Evolutionary conservation across 92 coral and sea anemone species (phyloP).

Genomic region (Pocillopora grandis): DNA sequence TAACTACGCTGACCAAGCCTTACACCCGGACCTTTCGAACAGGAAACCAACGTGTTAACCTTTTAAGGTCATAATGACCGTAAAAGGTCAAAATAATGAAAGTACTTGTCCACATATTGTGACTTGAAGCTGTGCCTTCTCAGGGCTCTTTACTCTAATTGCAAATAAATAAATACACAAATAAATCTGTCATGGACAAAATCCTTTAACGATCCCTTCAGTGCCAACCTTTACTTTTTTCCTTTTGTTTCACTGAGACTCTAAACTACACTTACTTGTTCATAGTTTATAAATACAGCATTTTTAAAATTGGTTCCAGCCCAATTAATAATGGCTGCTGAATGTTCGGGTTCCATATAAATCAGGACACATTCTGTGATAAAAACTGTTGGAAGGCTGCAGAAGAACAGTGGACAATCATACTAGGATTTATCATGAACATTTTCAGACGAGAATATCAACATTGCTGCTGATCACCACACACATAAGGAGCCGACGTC

Average conservation of each 20-base stretch:
- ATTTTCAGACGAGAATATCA: neutral
- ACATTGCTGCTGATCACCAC: neutral
- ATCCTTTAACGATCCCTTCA: neutral
- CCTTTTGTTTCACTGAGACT: neutral
- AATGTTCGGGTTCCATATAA: slow-evolving; percentile 83
- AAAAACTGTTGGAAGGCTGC: slow-evolving; percentile 89
- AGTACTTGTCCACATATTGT: too few relatives aligned
- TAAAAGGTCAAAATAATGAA: too few relatives aligned
- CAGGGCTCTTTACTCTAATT: too few relatives aligned
- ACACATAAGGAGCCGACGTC: too few relatives aligned
- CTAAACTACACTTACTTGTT: slow-evolving; percentile 59
- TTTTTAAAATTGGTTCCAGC: slow-evolving; percentile 83
- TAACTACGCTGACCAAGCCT: too few relatives aligned
- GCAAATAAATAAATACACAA: too few relatives aligned
- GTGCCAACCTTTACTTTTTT: neutral
- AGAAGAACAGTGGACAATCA: neutral
- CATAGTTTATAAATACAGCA: slow-evolving; percentile 88
- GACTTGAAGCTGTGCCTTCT: too few relatives aligned
- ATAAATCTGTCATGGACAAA: too few relatives aligned
- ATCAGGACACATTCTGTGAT: slow-evolving; percentile 93
- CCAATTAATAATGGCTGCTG: slow-evolving; percentile 85
- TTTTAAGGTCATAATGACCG: too few relatives aligned
- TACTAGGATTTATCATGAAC: neutral
- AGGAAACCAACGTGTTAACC: too few relatives aligned
- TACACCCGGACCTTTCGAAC: too few relatives aligned